Conservation (phyloP, 30 jellyfish, hydroid and myxozoan species). For the Aurelia sp. region DNA sequence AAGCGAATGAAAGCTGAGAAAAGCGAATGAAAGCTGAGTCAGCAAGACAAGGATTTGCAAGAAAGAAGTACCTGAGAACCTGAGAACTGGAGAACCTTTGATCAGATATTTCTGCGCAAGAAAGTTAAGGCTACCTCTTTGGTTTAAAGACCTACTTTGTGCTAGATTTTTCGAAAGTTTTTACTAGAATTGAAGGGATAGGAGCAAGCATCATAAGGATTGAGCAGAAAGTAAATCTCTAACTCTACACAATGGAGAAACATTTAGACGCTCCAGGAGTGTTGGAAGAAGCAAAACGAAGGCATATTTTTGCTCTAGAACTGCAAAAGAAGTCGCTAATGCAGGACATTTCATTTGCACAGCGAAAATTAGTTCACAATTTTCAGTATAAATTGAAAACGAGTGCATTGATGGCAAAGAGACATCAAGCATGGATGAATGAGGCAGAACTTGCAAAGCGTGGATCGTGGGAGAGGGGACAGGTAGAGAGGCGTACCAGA, state of each 20-base stretch:
- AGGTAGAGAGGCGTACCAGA: background rate
- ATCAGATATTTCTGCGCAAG: too few species aligned
- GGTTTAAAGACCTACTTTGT: too few species aligned
- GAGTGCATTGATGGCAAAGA: slow-evolving; percentile 6
- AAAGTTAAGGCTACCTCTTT: too few species aligned
- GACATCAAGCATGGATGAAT: slow-evolving; percentile 26
- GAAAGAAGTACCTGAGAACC: too few species aligned
- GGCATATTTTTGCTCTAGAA: slow-evolving; percentile 44
- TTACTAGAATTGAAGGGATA: too few species aligned
- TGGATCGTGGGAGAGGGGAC: background rate
- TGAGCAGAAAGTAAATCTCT: too few species aligned
- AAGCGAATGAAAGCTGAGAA: too few species aligned
- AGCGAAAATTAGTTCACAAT: background rate
- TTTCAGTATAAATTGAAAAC: background rate
- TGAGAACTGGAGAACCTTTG: too few species aligned
- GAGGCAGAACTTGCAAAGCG: slow-evolving; percentile 2
- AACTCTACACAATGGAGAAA: background rate
- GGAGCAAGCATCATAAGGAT: too few species aligned
- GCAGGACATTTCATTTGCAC: slow-evolving; percentile 3
- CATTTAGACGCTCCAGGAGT: slow-evolving; percentile 20
- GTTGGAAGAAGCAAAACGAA: slow-evolving; percentile 8
- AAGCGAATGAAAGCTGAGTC: too few species aligned
- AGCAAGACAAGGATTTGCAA: too few species aligned
- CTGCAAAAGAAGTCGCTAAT: slow-evolving; percentile 29
- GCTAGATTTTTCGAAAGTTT: too few species aligned